Conservation (phyloP, 1,140 invertebrate genomes). For the Contarinia nasturtii region DNA sequence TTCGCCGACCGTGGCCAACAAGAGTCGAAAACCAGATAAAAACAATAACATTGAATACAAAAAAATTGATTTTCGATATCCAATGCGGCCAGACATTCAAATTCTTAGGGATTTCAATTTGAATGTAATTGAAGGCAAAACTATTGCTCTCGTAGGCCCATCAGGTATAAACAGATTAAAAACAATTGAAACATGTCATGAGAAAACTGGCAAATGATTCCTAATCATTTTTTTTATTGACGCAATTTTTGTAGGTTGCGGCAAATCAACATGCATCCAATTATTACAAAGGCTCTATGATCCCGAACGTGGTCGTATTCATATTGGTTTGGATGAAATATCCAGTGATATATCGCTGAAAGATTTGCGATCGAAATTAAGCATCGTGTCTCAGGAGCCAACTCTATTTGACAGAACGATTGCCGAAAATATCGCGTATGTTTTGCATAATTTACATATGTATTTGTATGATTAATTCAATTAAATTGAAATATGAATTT, state of each 20-base stretch:
- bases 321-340: constrained; percentile 28
- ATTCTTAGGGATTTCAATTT: constrained; percentile 52
- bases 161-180: constrained; percentile 53
- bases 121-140: constrained; percentile 51
- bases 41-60: constrained; percentile 28
- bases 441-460: no score
- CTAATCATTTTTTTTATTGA: constrained; percentile 56
- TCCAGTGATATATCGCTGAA: constrained; percentile 26
- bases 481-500: no score
- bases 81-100: constrained; percentile 39
- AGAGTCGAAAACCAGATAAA: constrained; percentile 28
- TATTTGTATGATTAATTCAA: no score
- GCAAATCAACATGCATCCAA: constrained; percentile 66
- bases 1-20: constrained; percentile 11
- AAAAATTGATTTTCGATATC: constrained; percentile 57
- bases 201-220: constrained; percentile 60
- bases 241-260: no score
- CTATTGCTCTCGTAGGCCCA: constrained; percentile 61
- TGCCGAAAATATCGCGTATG: constrained; percentile 67
- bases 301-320: constrained; percentile 33
- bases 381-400: constrained; percentile 57
- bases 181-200: constrained; percentile 46
- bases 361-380: constrained; percentile 34
- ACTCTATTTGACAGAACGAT: constrained; percentile 62
- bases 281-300: constrained; percentile 60